Conservation (phyloP, 2,113 vertebrate genomes). For the Microcebus murinus region DNA sequence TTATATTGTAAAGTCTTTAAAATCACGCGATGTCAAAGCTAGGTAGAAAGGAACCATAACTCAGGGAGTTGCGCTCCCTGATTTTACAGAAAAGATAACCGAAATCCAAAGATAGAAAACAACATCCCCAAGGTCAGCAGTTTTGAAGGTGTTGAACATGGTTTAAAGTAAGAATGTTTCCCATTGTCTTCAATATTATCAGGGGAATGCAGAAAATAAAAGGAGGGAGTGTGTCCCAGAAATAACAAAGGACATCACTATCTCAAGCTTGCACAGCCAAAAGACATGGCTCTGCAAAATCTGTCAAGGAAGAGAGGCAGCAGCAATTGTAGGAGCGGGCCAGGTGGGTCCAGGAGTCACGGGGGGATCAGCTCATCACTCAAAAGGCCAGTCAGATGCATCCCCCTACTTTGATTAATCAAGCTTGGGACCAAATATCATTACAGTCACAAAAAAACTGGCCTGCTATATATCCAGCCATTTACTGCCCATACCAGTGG, state of each 20-base stretch:
- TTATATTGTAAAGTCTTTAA: constrained; percentile 33
- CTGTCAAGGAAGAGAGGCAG: neutral
- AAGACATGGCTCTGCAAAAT: neutral
- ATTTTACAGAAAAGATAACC: neutral
- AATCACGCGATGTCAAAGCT: neutral
- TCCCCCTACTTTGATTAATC: neutral
- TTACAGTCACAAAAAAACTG: neutral
- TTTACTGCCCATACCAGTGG: neutral
- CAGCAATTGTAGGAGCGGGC: neutral
- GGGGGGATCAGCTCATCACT: neutral
- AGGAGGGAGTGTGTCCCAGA: neutral
- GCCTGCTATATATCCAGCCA: neutral
- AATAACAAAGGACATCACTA: neutral
- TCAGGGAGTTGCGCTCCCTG: neutral
- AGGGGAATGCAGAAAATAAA: constrained; percentile 26
- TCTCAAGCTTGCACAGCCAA: neutral
- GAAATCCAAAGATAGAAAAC: constrained; percentile 3
- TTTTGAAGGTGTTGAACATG: neutral
- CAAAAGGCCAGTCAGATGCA: neutral
- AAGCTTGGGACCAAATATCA: neutral
- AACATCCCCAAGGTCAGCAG: neutral
- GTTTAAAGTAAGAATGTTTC: neutral
- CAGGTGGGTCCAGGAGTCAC: neutral
- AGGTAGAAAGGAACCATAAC: neutral
- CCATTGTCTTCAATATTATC: neutral